Conservation (phyloP, 2,113 vertebrate genomes). For the Pantherophis guttatus region DNA sequence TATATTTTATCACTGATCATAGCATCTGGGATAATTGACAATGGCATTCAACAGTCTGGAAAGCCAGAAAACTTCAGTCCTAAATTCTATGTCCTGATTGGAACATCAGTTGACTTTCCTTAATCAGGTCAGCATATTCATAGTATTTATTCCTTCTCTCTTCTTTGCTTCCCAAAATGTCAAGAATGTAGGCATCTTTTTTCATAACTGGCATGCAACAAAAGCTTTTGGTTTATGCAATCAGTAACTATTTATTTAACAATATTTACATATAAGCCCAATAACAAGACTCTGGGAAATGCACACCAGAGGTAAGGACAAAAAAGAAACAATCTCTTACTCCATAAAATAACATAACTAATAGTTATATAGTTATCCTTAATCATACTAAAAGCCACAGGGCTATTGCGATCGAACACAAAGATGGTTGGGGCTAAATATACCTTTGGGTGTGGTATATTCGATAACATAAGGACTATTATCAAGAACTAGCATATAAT, state of each 20-base stretch:
- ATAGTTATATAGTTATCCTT: background rate
- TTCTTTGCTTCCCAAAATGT: background rate
- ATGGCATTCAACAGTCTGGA: background rate
- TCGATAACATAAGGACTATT: background rate
- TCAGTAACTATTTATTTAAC: background rate
- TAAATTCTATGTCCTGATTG: background rate
- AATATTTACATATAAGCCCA: background rate
- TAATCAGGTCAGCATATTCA: background rate
- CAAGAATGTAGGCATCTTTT: background rate
- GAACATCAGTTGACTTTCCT: background rate
- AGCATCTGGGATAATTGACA: background rate
- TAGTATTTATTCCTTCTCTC: background rate
- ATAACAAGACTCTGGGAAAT: background rate
- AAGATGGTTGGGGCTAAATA: background rate
- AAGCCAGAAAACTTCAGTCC: background rate
- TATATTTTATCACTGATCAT: background rate
- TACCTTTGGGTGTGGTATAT: background rate
- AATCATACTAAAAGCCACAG: background rate
- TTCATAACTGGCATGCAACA: background rate
- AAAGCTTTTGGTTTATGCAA: background rate
- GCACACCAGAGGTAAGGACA: background rate
- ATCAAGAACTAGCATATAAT: background rate
- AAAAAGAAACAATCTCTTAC: background rate
- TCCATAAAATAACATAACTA: background rate
- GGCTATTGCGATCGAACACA: background rate